Evolutionary conservation across 2,797 vertebrate genomes (phyloP).

Genomic region (Triplophysa bombifrons): DNA sequence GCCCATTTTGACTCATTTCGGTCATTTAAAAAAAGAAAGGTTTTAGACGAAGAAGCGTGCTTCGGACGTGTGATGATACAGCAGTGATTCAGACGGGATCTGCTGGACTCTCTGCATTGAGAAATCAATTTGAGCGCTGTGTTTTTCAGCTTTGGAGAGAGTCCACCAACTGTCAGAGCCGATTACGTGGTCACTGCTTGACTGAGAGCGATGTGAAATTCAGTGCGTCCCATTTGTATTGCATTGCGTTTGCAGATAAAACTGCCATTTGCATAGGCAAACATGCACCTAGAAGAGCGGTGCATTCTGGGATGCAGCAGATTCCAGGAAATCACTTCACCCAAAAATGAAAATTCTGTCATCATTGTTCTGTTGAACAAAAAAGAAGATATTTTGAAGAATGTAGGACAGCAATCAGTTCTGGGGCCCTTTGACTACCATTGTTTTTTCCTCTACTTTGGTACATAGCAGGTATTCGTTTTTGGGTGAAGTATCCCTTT

Average conservation of each 20-base stretch:
- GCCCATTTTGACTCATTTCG: constrained; percentile 33
- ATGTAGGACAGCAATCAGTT: too few relatives aligned
- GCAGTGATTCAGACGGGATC: constrained; percentile 61
- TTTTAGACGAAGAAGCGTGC: constrained; percentile 45
- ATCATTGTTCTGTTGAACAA: too few relatives aligned
- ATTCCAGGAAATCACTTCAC: neutral
- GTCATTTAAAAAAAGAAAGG: constrained; percentile 33
- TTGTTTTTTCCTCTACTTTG: too few relatives aligned
- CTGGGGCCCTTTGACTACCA: too few relatives aligned
- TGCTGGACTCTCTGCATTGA: constrained; percentile 52
- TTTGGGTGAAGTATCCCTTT: too few relatives aligned
- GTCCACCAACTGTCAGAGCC: constrained; percentile 57
- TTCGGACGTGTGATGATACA: constrained; percentile 53
- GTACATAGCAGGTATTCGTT: too few relatives aligned
- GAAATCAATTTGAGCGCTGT: constrained; percentile 61
- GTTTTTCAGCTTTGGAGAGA: constrained; percentile 58
- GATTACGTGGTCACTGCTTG: constrained; percentile 50
- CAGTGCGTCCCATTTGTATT: constrained; percentile 58
- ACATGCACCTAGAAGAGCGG: constrained; percentile 44
- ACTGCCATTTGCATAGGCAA: constrained; percentile 54
- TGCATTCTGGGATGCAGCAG: constrained; percentile 45
- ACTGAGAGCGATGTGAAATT: constrained; percentile 54
- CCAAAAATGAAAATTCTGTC: too few relatives aligned
- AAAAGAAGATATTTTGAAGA: too few relatives aligned
- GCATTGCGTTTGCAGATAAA: constrained; percentile 62